Conservation (phyloP, 2,113 vertebrate species). For the Cheirogaleus medius region DNA sequence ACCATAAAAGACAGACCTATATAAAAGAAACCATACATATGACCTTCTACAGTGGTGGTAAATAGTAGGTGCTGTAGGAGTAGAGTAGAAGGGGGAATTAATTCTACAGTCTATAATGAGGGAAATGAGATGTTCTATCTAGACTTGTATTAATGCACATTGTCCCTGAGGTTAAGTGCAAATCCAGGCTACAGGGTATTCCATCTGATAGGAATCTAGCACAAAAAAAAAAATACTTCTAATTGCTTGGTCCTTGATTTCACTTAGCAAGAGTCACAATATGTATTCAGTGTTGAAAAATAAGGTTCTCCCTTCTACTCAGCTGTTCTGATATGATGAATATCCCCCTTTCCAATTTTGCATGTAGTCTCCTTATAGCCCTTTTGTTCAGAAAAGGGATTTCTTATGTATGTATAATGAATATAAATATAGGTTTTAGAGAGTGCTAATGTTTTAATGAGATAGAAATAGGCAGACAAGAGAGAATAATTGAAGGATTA, state of each 20-base stretch:
- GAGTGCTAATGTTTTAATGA: conserved; percentile 70
- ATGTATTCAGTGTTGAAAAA: conserved; percentile 10
- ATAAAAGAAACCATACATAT: background rate
- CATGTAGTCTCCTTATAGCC: conserved; percentile 60
- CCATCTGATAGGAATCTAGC: conserved; percentile 1
- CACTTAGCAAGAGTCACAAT: background rate
- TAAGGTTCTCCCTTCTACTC: conserved; percentile 47
- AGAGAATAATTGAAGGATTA: conserved; percentile 69
- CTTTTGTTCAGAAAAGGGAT: conserved; percentile 65
- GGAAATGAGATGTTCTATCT: background rate
- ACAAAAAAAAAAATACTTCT: conserved; percentile 20
- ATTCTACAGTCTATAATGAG: background rate
- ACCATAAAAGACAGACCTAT: background rate
- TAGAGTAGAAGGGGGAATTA: conserved; percentile 13
- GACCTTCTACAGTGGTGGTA: background rate
- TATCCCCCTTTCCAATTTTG: conserved; percentile 43
- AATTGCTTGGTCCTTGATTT: conserved; percentile 47
- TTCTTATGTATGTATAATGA: conserved; percentile 74
- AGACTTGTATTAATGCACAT: background rate
- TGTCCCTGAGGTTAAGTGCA: background rate
- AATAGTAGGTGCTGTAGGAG: background rate
- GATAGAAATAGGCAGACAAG: conserved; percentile 64
- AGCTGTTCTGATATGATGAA: conserved; percentile 53
- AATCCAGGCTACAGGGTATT: background rate
- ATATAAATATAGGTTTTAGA: conserved; percentile 72